Conservation (phyloP, 2,888 invertebrate genomes). For the Mesopsocus fuscifrons region DNA sequence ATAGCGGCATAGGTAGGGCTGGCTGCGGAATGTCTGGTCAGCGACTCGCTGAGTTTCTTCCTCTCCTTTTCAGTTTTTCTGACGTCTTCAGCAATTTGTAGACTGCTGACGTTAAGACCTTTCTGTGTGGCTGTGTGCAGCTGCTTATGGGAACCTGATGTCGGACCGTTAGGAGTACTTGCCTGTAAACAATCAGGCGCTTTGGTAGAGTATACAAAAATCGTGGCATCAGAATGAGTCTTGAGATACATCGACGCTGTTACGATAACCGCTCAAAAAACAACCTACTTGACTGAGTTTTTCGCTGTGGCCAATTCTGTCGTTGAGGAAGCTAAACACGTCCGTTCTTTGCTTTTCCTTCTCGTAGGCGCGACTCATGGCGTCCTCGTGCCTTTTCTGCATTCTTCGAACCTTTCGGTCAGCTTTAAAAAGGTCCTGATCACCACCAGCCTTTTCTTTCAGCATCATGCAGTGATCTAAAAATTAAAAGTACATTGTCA, state of each 20-base stretch:
- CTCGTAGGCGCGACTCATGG: constrained; percentile 38
- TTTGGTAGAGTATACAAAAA: no score
- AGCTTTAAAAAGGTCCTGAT: constrained; percentile 48
- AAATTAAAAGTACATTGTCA: no score
- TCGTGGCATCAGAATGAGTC: no score
- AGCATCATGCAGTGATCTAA: constrained; percentile 64
- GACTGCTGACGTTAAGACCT: constrained; percentile 50
- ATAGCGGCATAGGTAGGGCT: constrained; percentile 44
- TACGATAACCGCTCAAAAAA: no score
- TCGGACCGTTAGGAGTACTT: constrained; percentile 9
- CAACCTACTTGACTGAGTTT: not conserved
- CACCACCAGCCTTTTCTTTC: constrained; percentile 44
- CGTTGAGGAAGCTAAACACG: constrained; percentile 61
- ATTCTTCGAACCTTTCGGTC: constrained; percentile 46
- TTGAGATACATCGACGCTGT: no score
- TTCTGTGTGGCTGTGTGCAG: constrained; percentile 34
- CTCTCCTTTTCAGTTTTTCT: constrained; percentile 47
- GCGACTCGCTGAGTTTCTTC: constrained; percentile 38
- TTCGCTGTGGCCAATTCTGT: constrained; percentile 22
- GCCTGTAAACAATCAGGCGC: no score
- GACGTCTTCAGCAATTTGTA: constrained; percentile 51
- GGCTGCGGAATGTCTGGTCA: constrained; percentile 43
- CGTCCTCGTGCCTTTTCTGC: constrained; percentile 42
- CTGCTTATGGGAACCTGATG: constrained; percentile 20
- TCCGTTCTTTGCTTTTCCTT: constrained; percentile 38